These are phyloP conservation scores for Botia kubotai DNA, from an alignment of 2,797 vertebrate species.

Conservation along the genomic window DNA sequence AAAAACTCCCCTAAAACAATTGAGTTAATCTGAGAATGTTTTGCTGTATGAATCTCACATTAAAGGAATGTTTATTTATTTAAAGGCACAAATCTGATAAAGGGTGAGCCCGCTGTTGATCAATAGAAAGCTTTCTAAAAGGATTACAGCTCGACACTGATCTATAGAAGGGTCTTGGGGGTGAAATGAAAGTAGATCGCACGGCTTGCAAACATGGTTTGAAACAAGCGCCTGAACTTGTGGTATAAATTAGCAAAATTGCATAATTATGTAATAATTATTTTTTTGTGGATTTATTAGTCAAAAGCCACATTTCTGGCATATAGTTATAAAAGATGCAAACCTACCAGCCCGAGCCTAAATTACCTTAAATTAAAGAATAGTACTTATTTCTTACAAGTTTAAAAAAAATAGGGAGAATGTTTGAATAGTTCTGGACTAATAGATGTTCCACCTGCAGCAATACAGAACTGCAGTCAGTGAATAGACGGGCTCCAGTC, in stretches of 20 bases:
- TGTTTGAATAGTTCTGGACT: conserved; percentile 2
- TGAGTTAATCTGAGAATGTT: no score
- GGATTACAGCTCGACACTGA: conserved; percentile 48
- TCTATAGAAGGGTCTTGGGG: conserved; percentile 56
- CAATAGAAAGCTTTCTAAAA: conserved; percentile 55
- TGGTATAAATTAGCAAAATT: no score
- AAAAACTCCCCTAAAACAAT: neutral
- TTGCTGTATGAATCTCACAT: conserved; percentile 7
- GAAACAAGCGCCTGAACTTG: neutral
- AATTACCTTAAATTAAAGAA: neutral
- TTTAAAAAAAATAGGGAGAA: neutral
- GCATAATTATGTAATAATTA: neutral
- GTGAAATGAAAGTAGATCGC: conserved; percentile 23
- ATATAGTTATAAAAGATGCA: neutral
- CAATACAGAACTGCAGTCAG: neutral
- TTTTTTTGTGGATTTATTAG: neutral
- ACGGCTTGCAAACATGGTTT: conserved; percentile 5
- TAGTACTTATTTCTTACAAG: neutral
- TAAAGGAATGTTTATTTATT: conserved; percentile 50
- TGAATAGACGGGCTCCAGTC: conserved; percentile 11
- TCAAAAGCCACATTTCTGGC: neutral
- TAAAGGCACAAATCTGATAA: conserved; percentile 22
- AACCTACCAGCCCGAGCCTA: no score
- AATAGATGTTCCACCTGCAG: neutral
- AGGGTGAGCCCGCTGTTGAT: conserved; percentile 32